These are phyloP conservation scores for Tenthredo notha DNA, from an alignment of 2,888 invertebrate genomes.

Conservation along the genomic window DNA sequence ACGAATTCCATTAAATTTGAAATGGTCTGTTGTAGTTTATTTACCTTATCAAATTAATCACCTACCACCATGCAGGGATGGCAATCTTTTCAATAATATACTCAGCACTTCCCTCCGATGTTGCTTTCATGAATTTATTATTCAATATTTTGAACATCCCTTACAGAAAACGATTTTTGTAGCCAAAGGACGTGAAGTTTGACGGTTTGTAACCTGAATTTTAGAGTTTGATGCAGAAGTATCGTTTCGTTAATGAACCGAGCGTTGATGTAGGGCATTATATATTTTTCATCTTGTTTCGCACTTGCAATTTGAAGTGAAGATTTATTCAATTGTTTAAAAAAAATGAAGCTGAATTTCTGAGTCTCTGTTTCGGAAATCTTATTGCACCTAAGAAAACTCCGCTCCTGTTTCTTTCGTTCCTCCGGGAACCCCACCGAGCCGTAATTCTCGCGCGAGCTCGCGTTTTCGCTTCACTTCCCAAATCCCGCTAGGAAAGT, in stretches of 20 bases:
- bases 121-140: neutral
- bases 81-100: neutral
- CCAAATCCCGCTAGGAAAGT: slow-evolving; percentile 74
- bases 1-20: slow-evolving; percentile 44
- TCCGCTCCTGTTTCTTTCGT: slow-evolving; percentile 50
- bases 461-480: slow-evolving; percentile 71
- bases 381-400: slow-evolving; percentile 12
- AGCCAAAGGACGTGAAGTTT: neutral
- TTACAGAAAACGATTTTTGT: neutral
- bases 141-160: neutral
- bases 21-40: slow-evolving; percentile 14
- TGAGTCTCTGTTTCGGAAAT: neutral
- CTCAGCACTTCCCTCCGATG: neutral
- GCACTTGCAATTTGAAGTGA: neutral
- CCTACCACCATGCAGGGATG: neutral
- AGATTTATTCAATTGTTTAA: no score
- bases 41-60: slow-evolving; percentile 19
- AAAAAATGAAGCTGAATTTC: neutral
- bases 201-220: neutral
- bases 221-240: neutral
- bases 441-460: slow-evolving; percentile 56
- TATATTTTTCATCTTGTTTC: neutral
- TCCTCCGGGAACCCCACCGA: slow-evolving; percentile 49
- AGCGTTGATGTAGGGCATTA: neutral
- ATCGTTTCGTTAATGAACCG: neutral